Evolutionary conservation across 1,140 invertebrate species (phyloP), one percentile per base, ranked within the genome.

Genomic region (Druon quercuslanigerum): DNA sequence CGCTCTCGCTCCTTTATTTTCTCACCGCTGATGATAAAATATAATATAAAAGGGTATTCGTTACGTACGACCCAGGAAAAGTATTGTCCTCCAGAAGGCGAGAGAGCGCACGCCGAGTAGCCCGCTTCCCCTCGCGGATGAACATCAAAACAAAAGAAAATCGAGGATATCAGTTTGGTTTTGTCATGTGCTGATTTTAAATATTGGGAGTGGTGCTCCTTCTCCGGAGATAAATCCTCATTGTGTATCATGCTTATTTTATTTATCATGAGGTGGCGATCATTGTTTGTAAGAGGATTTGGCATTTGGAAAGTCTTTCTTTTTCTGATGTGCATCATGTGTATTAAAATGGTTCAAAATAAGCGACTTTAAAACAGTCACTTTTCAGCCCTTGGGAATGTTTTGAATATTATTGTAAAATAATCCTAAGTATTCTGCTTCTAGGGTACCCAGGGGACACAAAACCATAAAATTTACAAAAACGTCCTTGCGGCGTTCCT

Each of bases 21-120:
- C 75, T 82, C 72, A 70, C 57, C 66, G 78, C 33, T 80, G 79
- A 87, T 85, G 84, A 90, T 90, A 85, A 87, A 89, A 86, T 88
- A 84, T 85, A 85, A 87, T 86, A 87, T 86, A 85, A 85, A 86
- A 85, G 78, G 77, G 82, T 82, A 82, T 83, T 84, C 84, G 82
- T 86, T 86, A 83, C 77, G 79, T 79, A 76, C 60, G 40, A 46
- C 50, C n/a, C 57, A 60, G 60, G 74, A 57, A 79, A 81, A 83
- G 78, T 84, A 82, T 83, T 83, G 81, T 84, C 82, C 20, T 40
- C n/a, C 14, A 71, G 33, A 74, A 79, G 74, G 75, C 72, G 78
- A 17, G 19, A 50, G 16, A 79, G 76, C 73, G 73, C 71, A 57
- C 17, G 19, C 56, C 56, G 56, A 25, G 19, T 33, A 57, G 25